Conservation (phyloP, 2,888 invertebrate species). For the Amphipyra berbera region DNA sequence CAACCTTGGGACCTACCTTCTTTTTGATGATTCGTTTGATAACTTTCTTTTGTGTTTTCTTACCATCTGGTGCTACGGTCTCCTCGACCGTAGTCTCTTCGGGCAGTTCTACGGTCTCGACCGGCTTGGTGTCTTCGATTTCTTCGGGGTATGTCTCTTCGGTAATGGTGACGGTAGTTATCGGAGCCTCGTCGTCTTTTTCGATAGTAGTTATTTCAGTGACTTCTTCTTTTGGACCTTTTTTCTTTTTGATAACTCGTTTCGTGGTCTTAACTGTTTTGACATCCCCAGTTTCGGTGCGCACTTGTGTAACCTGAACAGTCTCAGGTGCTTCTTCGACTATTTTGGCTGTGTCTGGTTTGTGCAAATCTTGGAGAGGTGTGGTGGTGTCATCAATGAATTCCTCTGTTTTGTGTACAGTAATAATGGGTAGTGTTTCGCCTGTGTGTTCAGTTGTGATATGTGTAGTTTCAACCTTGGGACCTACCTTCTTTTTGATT, state of each 20-base stretch:
- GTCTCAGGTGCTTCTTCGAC: slow-evolving; percentile 19
- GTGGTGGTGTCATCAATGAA: slow-evolving; percentile 4
- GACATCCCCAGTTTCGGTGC: slow-evolving; percentile 8
- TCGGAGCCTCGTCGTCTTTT: slow-evolving; percentile 24
- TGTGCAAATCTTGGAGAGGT: slow-evolving; percentile 3
- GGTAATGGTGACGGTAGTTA: slow-evolving; percentile 10
- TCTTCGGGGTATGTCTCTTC: slow-evolving; percentile 1
- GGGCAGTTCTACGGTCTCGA: no score
- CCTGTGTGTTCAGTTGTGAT: slow-evolving; percentile 78
- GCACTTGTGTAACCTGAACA: slow-evolving; percentile 18
- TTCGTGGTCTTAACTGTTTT: slow-evolving; percentile 17
- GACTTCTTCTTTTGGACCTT: slow-evolving; percentile 18
- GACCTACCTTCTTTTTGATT: no score
- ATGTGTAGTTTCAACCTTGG: not conserved
- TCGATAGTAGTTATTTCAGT: slow-evolving; percentile 24
- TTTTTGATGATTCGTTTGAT: slow-evolving; percentile 39
- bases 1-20: slow-evolving; percentile 51
- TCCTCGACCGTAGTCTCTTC: no score
- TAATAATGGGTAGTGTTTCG: slow-evolving; percentile 76
- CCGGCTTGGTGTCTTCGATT: no score
- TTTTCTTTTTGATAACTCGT: slow-evolving; percentile 25
- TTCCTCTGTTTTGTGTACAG: slow-evolving; percentile 27
- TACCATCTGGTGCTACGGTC: no score
- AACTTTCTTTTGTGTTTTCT: no score
- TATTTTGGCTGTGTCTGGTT: not conserved